Percentiles rank a stretch among this genome's conserved stretches.
These are phyloP conservation scores for Metacarcinus magister DNA, from an alignment of 2,888 invertebrate genomes.

Conservation along the genomic window DNA sequence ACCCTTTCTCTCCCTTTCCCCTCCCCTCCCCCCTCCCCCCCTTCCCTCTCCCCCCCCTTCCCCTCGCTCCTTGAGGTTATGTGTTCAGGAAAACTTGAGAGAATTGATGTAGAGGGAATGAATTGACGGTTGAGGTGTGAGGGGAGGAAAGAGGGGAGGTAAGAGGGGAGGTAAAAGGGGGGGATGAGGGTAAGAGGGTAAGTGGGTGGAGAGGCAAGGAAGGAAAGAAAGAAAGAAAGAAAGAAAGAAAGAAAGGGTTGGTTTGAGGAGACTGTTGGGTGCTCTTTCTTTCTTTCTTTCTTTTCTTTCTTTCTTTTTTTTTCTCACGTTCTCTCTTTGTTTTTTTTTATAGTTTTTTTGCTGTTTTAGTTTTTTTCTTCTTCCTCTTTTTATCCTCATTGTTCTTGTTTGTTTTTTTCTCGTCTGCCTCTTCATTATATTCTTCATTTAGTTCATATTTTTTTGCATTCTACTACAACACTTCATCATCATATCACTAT, in stretches of 20 bases:
- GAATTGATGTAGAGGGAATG: slow-evolving; percentile 8
- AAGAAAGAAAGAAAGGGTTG: slow-evolving; percentile 2
- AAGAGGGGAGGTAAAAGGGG: neutral
- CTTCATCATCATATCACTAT: neutral
- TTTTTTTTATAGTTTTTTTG: neutral
- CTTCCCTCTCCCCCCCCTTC: neutral
- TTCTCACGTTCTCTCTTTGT: neutral
- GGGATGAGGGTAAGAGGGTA: neutral
- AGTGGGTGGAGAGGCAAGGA: neutral
- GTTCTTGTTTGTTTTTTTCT: neutral
- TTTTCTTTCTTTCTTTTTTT: neutral
- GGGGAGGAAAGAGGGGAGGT: neutral
- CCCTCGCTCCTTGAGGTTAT: neutral
- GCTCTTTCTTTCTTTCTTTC: neutral
- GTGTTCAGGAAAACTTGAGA: neutral
- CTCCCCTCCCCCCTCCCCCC: neutral
- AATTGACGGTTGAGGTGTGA: slow-evolving; percentile 36
- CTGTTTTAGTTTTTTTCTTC: neutral
- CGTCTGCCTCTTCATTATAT: neutral
- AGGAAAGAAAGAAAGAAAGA: neutral
- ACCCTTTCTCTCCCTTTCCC: neutral
- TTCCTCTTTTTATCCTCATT: neutral
- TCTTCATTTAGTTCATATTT: neutral
- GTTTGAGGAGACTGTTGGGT: neutral
- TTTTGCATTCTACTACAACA: neutral